Base-by-base conservation (phyloP, 92 coral and sea anemone genomes). In the Porites cylindrica region DNA sequence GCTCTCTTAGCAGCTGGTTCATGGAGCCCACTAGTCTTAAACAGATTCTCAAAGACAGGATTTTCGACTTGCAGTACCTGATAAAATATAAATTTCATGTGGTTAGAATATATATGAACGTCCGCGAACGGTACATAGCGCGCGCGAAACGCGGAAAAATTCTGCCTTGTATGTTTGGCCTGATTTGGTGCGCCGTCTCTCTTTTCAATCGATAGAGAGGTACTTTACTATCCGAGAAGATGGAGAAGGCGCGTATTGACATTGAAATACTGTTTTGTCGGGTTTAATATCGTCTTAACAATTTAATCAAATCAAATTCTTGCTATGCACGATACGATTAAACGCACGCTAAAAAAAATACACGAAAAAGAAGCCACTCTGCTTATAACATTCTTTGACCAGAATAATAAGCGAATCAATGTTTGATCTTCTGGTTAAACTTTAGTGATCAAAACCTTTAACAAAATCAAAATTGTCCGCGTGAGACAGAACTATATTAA, bases 1-100 rank as follows among this genome's bases (percentile, higher is more conserved):
- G 77, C 78, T 56, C 76, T 62, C 78, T 82, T 82, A 16, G 69
- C 58, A 43, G 12, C 86, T 1, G 86, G 86, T 8, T 59, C 59
- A 32, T 59, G 38, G 29, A 69, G 5, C 2, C 59, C 52, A n/a
- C 11, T 65, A 14, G 24, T 38, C 50, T 52, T 80, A 13, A n/a
- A 24, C 24, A 18, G 47, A 50, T 56, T 32, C 58, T 29, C 59
- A 53, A 13, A 19, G 17, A 71, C 59, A 59, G 69, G 78, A 5
- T 38, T 70, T 6, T 2, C 32, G 29, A 18, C 51, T 82, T 70
- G 75, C 32, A 18, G 52, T 4, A 52, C 54, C 86, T 82, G 63
- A 58, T 32, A 26, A 32, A 14, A 18, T 10, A 70, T 7, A 70
- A 19, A 54, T 81, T 10, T 8, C 6, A 56, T 29, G 47, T 38